Evolutionary conservation across 2,888 invertebrate species (phyloP).

Genomic region (Podabrus alpinus): DNA sequence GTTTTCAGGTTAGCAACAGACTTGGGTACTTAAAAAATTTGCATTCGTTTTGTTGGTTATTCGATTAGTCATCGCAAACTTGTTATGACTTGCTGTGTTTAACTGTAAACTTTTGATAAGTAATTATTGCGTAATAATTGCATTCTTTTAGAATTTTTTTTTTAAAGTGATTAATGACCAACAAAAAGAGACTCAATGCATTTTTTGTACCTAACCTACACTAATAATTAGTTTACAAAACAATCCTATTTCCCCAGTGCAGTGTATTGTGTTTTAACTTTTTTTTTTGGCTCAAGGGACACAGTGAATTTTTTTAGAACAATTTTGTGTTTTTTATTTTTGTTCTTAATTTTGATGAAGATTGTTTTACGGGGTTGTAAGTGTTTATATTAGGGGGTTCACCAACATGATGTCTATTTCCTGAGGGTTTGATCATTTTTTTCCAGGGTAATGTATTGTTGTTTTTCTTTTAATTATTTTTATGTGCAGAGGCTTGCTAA

Average conservation of each 20-base stretch:
- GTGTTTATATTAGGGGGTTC: not conserved
- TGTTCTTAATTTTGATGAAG: not conserved
- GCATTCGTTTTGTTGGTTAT: constrained; percentile 7
- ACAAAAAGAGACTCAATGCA: constrained; percentile 7
- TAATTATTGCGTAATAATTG: not conserved
- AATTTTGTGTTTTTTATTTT: not conserved
- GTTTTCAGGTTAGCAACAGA: constrained; percentile 64
- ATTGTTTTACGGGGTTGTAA: not conserved
- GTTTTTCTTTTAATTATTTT: not conserved
- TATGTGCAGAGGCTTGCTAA: not conserved
- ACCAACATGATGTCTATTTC: not conserved
- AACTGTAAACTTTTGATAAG: not conserved
- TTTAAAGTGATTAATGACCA: not conserved
- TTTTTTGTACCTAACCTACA: not conserved
- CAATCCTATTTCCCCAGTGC: constrained; percentile 8
- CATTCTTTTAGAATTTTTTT: not conserved
- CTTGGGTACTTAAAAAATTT: constrained; percentile 6
- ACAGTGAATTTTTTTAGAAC: not conserved
- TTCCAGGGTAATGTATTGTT: not conserved
- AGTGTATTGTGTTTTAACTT: constrained; percentile 26
- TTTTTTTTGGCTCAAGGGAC: constrained; percentile 2
- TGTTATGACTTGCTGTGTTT: not conserved
- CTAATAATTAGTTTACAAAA: constrained; percentile 5
- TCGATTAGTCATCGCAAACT: not conserved
- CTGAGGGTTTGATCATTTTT: not conserved